Base-by-base conservation (phyloP, 2,113 vertebrate genomes). In the Callionymus lyra region DNA sequence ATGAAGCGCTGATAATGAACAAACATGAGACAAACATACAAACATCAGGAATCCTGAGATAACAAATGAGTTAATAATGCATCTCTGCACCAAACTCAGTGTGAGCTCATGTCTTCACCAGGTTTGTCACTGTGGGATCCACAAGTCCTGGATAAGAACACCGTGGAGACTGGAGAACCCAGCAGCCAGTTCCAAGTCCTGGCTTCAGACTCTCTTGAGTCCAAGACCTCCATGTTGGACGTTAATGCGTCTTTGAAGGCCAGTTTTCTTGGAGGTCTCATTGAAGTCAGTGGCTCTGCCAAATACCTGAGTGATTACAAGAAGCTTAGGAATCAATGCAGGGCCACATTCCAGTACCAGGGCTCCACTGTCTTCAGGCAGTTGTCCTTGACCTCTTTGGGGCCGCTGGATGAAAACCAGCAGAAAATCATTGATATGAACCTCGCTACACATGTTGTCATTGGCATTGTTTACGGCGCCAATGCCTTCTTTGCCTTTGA, bases 401-500 rank as follows among this genome's bases (percentile, higher is more conserved):
- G 2, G 36, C 37, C 1, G 0, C 42, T 21, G 6, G 10, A 46
- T 4, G 12, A 3, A 0, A 0, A 17, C 1, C 16, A 56, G 17
- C 9, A 1, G 1, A 1, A 41, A 2, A 0, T 51, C 0, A 21
- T 55, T 35, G n/a, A 38, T n/a, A 31, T 38, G 6, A 1, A 0
- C 0, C 27, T 4, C 0, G 70, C 70, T 3, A 68, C 70, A 12
- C 70, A 77, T 5, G 31, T 74, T 2, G 53, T 73, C 3, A 65
- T 48, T 10, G 38, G 16, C 5, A 55, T 77, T 36, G 39, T 59
- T 16, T 71, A 60, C 13, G 67, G 67, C 1, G 63, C 63, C 14
- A 50, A 65, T 10, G 59, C 56, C 1, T 36, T 70, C 41, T 62
- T 76, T 54, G 66, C 70, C 9, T 76, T 72, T 40, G 58, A 71